Conservation (phyloP, 2,797 vertebrate genomes). For the Trematomus bernacchii region DNA sequence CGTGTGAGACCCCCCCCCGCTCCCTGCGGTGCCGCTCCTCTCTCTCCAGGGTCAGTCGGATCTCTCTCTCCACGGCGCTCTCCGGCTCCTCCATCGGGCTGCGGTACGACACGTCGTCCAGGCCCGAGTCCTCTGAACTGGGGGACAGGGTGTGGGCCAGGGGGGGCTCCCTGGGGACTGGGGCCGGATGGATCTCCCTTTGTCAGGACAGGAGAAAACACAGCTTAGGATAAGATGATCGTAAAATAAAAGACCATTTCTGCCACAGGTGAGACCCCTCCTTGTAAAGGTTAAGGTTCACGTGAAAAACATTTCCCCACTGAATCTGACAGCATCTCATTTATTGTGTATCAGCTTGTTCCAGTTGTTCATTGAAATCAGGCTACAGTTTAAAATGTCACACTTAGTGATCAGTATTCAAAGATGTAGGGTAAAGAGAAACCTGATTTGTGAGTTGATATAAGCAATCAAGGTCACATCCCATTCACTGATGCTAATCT, state of each 20-base stretch:
- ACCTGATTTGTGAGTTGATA: too few species aligned
- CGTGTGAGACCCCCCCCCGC: constrained; percentile 68
- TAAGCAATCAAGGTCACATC: too few species aligned
- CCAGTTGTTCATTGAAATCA: background rate
- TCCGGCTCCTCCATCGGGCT: constrained; percentile 71
- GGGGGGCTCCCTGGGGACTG: constrained; percentile 55
- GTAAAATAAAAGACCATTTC: background rate
- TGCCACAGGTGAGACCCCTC: too few species aligned
- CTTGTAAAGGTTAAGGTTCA: background rate
- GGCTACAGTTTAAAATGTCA: background rate
- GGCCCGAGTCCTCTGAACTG: constrained; percentile 78
- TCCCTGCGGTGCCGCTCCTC: constrained; percentile 78
- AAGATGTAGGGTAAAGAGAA: too few species aligned
- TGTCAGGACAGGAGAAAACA: constrained; percentile 15
- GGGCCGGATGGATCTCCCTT: constrained; percentile 60
- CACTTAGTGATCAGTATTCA: background rate
- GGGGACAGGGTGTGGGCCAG: constrained; percentile 67
- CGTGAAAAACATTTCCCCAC: background rate
- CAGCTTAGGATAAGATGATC: background rate
- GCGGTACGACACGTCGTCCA: constrained; percentile 71
- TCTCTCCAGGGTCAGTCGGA: constrained; percentile 77
- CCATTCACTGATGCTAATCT: too few species aligned
- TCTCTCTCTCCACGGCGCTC: constrained; percentile 79
- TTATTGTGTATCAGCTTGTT: background rate
- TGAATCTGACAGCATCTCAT: background rate